Evolutionary conservation across 2,797 vertebrate genomes (phyloP).

Genomic region (Argentina silus): DNA sequence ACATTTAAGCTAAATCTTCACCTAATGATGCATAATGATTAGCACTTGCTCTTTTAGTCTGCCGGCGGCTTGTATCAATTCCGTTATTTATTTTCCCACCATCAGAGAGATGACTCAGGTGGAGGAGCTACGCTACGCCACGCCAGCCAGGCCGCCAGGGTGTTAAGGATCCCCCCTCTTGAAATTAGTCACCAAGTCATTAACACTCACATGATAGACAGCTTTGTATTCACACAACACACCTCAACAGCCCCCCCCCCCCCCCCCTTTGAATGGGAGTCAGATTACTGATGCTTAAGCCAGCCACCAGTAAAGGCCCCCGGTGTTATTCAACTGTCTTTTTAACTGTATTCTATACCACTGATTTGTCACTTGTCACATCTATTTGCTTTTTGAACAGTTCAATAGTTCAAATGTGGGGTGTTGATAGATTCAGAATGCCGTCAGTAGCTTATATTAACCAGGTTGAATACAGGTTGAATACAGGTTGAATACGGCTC

Average conservation of each 20-base stretch:
- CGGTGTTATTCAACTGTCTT: background rate
- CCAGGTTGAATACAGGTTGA: background rate
- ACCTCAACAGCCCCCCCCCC: background rate
- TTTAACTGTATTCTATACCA: background rate
- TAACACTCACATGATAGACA: constrained; percentile 27
- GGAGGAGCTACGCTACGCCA: constrained; percentile 49
- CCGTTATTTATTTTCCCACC: constrained; percentile 63
- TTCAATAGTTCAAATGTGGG: background rate
- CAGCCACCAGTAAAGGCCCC: background rate
- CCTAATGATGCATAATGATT: constrained; percentile 88
- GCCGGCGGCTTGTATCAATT: constrained; percentile 77
- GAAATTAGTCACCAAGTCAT: constrained; percentile 51
- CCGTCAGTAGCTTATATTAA: background rate
- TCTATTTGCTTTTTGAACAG: background rate
- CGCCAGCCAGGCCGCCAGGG: constrained; percentile 36
- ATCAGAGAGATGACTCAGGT: constrained; percentile 68
- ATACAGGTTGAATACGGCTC: background rate
- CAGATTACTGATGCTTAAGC: background rate
- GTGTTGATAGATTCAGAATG: background rate
- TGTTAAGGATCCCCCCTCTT: constrained; percentile 51
- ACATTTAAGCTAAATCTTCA: constrained; percentile 87
- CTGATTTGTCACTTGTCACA: background rate
- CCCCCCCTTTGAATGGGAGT: background rate
- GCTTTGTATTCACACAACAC: constrained; percentile 7
- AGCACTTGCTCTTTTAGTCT: constrained; percentile 78